Conservation (phyloP, 2,113 vertebrate species). For the Barbus barbus region DNA sequence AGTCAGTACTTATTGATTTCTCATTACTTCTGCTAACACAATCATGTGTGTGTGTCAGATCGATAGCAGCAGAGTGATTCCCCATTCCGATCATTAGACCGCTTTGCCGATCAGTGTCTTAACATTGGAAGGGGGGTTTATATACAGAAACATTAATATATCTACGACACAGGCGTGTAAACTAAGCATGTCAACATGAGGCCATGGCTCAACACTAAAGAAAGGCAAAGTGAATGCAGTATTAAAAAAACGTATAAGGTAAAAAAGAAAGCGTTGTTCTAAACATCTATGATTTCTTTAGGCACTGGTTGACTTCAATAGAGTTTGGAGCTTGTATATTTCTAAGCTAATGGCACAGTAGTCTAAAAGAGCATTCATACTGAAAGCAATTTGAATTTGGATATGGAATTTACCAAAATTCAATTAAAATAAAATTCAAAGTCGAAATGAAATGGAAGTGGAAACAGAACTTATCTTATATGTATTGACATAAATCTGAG, state of each 20-base stretch:
- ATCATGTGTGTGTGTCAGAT: constrained; percentile 13
- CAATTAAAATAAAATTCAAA: not conserved
- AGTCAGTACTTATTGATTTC: constrained; percentile 45
- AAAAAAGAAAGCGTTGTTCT: not conserved
- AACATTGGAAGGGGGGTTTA: not conserved
- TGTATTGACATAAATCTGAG: not conserved
- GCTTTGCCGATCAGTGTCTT: constrained; percentile 4
- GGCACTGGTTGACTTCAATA: not conserved
- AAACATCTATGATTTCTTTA: not conserved
- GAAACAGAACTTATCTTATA: no score
- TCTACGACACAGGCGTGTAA: not conserved
- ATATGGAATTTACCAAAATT: no score
- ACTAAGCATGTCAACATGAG: not conserved
- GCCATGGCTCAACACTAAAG: not conserved
- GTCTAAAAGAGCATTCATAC: no score
- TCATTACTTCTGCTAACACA: constrained; percentile 36
- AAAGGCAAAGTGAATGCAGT: not conserved
- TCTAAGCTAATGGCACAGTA: no score
- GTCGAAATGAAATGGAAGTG: not conserved
- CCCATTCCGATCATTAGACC: constrained; percentile 27
- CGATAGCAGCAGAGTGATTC: constrained; percentile 32
- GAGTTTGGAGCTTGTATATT: not conserved
- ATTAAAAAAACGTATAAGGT: not conserved
- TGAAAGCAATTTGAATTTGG: no score
- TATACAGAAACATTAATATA: not conserved